A percentile compares a stretch with the other conserved stretches of the same genome.
These are phyloP conservation scores for Takifugu flavidus DNA, from an alignment of 2,113 vertebrate genomes.

Conservation along the genomic window DNA sequence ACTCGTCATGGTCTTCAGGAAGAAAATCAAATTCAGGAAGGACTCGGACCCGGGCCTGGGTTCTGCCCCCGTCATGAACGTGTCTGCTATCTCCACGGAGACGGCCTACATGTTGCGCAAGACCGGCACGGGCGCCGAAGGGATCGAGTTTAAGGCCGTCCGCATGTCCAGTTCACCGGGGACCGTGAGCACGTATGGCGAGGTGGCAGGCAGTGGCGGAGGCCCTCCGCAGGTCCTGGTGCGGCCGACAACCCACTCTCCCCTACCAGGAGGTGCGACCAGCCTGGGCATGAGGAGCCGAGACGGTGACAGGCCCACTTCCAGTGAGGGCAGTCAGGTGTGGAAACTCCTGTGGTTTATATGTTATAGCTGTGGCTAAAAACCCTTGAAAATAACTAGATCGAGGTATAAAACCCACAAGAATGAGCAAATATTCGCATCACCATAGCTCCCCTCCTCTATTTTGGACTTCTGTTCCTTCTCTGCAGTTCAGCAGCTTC, in stretches of 20 bases:
- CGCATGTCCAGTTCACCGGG: slow-evolving; percentile 66
- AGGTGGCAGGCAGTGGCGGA: slow-evolving; percentile 75
- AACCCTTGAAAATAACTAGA: background rate
- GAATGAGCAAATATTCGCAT: background rate
- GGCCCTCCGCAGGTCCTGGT: slow-evolving; percentile 88
- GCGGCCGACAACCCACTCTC: slow-evolving; percentile 85
- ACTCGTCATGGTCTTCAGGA: slow-evolving; percentile 85
- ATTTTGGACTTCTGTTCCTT: background rate
- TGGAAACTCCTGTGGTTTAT: background rate
- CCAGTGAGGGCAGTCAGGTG: slow-evolving; percentile 60
- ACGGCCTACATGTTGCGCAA: slow-evolving; percentile 81
- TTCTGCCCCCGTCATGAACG: slow-evolving; percentile 28
- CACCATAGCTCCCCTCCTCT: background rate
- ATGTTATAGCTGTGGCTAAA: background rate
- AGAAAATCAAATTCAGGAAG: slow-evolving; percentile 87
- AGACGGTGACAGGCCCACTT: slow-evolving; percentile 51
- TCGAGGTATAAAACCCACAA: background rate
- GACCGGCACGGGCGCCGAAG: slow-evolving; percentile 72
- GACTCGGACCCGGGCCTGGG: slow-evolving; percentile 74
- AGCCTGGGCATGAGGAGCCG: slow-evolving; percentile 22
- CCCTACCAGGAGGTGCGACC: slow-evolving; percentile 48
- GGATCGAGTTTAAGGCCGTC: slow-evolving; percentile 85
- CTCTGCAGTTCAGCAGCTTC: slow-evolving; percentile 84
- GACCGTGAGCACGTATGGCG: slow-evolving; percentile 60
- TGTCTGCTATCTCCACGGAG: slow-evolving; percentile 64